These are phyloP conservation scores for Diachrysia chrysitis DNA, from an alignment of 2,888 invertebrate species.

Conservation along the genomic window DNA sequence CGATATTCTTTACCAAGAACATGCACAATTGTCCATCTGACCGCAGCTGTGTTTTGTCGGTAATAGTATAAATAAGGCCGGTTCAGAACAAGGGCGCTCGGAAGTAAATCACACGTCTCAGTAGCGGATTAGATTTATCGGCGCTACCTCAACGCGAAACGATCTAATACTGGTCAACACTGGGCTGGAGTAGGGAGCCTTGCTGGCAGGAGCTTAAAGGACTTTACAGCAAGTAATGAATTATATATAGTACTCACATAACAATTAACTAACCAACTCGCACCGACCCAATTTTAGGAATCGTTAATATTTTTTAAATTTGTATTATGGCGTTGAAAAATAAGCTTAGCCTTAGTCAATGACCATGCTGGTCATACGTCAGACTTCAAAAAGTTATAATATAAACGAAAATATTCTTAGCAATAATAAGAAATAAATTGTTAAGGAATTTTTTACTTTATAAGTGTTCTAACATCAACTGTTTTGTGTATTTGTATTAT, in stretches of 20 bases:
- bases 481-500: too few relatives aligned
- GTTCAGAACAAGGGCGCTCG: slow-evolving; percentile 11
- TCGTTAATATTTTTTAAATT: too few relatives aligned
- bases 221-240: slow-evolving; percentile 6
- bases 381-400: too few relatives aligned
- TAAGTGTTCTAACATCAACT: too few relatives aligned
- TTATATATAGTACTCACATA: background rate
- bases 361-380: too few relatives aligned
- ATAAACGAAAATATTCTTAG: too few relatives aligned
- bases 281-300: too few relatives aligned
- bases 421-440: too few relatives aligned
- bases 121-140: slow-evolving; percentile 36
- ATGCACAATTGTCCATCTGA: background rate
- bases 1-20: background rate
- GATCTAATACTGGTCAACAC: slow-evolving; percentile 29
- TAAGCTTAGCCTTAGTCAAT: too few relatives aligned
- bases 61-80: background rate
- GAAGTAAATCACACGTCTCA: slow-evolving; percentile 14
- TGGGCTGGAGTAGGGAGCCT: slow-evolving; percentile 16
- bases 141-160: slow-evolving; percentile 18
- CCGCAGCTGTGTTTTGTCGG: background rate
- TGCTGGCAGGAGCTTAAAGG: background rate
- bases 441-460: too few relatives aligned
- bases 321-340: too few relatives aligned
- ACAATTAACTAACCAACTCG: background rate